Evolutionary conservation across 2,888 invertebrate species (phyloP).

Genomic region (Ectemnius continuus): DNA sequence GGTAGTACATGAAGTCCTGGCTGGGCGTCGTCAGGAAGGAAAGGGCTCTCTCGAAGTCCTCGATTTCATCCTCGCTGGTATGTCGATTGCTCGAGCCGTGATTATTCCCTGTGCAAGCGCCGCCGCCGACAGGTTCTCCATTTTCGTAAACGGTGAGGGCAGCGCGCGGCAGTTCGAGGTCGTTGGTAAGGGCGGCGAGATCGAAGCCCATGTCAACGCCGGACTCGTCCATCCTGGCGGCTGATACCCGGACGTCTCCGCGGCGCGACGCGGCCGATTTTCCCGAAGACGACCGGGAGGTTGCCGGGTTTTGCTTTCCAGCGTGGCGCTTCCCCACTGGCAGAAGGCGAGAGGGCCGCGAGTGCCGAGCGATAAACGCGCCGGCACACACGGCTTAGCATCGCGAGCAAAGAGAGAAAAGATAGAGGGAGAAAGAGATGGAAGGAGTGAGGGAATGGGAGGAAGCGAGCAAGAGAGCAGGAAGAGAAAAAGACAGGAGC

Average conservation of each 20-base stretch:
- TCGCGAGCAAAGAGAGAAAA: neutral
- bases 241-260: neutral
- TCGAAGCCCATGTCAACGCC: constrained; percentile 84
- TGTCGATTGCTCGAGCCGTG: neutral
- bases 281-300: constrained; percentile 8
- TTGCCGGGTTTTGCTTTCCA: constrained; percentile 45
- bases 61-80: constrained; percentile 77
- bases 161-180: constrained; percentile 58
- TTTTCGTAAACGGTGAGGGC: constrained; percentile 77
- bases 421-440: neutral
- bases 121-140: constrained; percentile 39
- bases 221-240: constrained; percentile 81
- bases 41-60: constrained; percentile 80
- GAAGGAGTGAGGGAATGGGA: neutral
- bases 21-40: constrained; percentile 79
- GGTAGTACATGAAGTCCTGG: constrained; percentile 83
- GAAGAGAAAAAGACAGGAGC: constrained; percentile 10
- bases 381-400: constrained; percentile 5
- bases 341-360: constrained; percentile 28
- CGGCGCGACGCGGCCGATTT: constrained; percentile 15
- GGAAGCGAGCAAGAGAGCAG: neutral
- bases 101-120: neutral
- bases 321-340: constrained; percentile 53
- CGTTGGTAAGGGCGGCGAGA: constrained; percentile 81
- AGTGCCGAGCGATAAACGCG: constrained; percentile 41